Percentiles rank a stretch among this genome's conserved stretches.
Evolutionary conservation across 2,797 vertebrate genomes (phyloP).

Genomic region (Oreonectes daqikongensis): DNA sequence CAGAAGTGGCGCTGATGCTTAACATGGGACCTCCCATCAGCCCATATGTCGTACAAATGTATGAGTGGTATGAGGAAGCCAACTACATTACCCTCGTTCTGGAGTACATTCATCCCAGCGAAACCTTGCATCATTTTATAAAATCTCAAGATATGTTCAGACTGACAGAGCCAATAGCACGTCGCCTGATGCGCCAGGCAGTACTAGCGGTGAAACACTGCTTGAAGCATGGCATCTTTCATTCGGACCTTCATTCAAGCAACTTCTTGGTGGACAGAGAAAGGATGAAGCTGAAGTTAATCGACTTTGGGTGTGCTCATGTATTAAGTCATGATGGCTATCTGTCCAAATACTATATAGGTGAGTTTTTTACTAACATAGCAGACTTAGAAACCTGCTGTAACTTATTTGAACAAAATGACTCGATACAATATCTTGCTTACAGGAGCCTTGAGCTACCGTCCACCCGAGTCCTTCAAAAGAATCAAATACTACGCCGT

Average conservation of each 20-base stretch:
- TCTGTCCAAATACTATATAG: too few relatives aligned
- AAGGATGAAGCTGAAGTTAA: not conserved
- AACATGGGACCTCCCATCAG: not conserved
- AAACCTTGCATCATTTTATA: not conserved
- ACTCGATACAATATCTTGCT: not conserved
- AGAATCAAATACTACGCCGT: too few relatives aligned
- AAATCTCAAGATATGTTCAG: not conserved
- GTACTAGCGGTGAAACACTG: not conserved
- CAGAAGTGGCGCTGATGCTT: not conserved
- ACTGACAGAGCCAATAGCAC: not conserved
- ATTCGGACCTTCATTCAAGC: not conserved
- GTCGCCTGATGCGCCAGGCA: not conserved
- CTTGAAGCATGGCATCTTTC: not conserved
- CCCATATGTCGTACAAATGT: not conserved
- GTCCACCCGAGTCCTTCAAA: not conserved
- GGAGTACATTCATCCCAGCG: not conserved
- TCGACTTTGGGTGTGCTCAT: not conserved
- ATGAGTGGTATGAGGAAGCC: not conserved
- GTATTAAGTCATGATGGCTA: not conserved
- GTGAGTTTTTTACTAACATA: too few relatives aligned
- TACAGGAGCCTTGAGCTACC: not conserved
- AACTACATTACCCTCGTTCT: not conserved
- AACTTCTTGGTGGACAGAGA: not conserved
- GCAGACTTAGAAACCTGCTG: too few relatives aligned
- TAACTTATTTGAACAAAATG: too few relatives aligned